Evolutionary conservation across 2,797 vertebrate species (phyloP), one percentile per base, ranked within the genome.

Genomic region (Loriculus beryllinus): DNA sequence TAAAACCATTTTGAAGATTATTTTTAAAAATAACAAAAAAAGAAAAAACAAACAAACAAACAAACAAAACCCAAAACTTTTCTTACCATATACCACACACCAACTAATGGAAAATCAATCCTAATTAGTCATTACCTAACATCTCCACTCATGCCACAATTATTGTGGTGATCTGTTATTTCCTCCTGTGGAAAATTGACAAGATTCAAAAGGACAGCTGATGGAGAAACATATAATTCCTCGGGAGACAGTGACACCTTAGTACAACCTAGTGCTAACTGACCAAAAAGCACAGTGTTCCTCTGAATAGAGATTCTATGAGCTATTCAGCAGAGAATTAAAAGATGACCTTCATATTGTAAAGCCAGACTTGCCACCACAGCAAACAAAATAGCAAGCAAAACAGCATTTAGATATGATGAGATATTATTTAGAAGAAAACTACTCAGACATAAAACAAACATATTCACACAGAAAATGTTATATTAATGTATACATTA

Each of bases 271-370:
- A 47, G 51, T 45, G 43, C 22, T 69, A 65, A 48, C 15, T 48
- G 54, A 47, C 39, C 17, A 86, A 40, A 39, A 78, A 74, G 29
- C n/a, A 37, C 3, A 48, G 14, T 7, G 8, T 10, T 88, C 5
- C 22, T 82, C 43, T 33, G 42, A 84, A 37, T 3, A 76, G 19
- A 39, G 45, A 52, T 42, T 62, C 18, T n/a, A 37, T 37, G 26
- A 68, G 35, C 31, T 72, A 13, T 23, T 69, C 49, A 57, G 15
- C 10, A 54, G 13, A 80, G 85, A 92, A 64, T 94, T 82, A 95
- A 62, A 74, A 95, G 90, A 64, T 39, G 57, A 90, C 75, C 88
- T 97, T 97, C 96, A 88, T 95, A 96, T 93, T 96, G 90, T 90
- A 92, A 97, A 94, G 77, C 79, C 95, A 96, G 71, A 94, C 39